phyloP scores from a whole-genome alignment of 2,797 vertebrate species.

The Alosa sapidissima region DNA sequence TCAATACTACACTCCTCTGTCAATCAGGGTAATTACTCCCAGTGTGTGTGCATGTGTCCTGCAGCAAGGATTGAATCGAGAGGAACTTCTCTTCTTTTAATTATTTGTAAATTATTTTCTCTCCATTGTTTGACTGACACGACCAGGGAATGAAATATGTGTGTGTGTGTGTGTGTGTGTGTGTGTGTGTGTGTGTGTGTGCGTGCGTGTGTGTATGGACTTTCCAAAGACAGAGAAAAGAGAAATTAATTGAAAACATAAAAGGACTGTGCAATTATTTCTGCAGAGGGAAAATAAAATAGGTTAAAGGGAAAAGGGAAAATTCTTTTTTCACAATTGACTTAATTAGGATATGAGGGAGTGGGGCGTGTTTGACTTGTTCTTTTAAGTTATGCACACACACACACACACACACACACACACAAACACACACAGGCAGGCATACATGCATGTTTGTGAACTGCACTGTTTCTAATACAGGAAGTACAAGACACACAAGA shows the following conservation, averaged over 20 bases:
- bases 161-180: neutral
- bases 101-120: neutral
- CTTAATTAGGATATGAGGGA: slow-evolving; percentile 20
- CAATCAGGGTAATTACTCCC: neutral
- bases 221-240: neutral
- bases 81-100: neutral
- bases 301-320: neutral
- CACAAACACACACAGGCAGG: neutral
- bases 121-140: slow-evolving; percentile 5
- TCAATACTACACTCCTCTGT: neutral
- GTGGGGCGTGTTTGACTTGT: neutral
- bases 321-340: neutral
- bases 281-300: neutral
- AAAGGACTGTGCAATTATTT: slow-evolving; percentile 23
- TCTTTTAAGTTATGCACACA: neutral
- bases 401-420: neutral
- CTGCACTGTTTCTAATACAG: neutral
- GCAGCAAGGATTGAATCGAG: neutral
- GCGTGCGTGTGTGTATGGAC: neutral
- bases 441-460: neutral
- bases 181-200: neutral
- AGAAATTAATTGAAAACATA: slow-evolving; percentile 24
- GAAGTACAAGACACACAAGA: neutral
- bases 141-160: neutral
- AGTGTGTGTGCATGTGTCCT: neutral